phyloP scores from a whole-genome alignment of 2,888 invertebrate genomes.

The Cheilosia pagana region DNA sequence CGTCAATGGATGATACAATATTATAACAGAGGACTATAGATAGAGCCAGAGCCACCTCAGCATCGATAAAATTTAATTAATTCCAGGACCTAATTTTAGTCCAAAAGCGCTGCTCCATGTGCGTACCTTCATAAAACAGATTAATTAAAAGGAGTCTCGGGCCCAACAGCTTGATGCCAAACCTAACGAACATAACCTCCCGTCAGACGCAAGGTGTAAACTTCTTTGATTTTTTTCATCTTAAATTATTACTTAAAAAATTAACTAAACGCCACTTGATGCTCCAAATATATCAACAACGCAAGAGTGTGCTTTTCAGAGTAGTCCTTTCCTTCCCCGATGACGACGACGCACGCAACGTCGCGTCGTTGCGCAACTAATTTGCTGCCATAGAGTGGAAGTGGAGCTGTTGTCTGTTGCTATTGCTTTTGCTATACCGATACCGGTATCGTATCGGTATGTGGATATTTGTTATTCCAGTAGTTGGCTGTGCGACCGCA shows the following conservation, averaged over 20 bases:
- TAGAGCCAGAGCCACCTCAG: conserved; percentile 27
- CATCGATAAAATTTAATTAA: conserved; percentile 67
- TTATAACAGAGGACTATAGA: too few species aligned
- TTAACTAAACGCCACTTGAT: conserved; percentile 66
- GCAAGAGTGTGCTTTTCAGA: neutral
- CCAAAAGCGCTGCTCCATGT: neutral
- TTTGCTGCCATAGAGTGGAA: conserved; percentile 23
- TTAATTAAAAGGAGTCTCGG: conserved; percentile 56
- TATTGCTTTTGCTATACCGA: neutral
- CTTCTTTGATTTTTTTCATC: neutral
- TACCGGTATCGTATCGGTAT: neutral
- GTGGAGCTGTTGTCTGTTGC: conserved; percentile 22
- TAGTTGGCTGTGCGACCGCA: conserved; percentile 30
- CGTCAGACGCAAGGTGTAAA: conserved; percentile 44
- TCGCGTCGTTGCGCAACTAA: conserved; percentile 9
- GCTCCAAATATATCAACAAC: conserved; percentile 44
- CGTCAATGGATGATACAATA: too few species aligned
- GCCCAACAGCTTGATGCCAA: conserved; percentile 36
- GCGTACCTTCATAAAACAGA: conserved; percentile 41
- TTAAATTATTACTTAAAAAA: conserved; percentile 34
- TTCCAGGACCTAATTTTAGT: conserved; percentile 41
- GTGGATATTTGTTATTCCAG: conserved; percentile 48
- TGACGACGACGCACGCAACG: neutral
- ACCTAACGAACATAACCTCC: conserved; percentile 29
- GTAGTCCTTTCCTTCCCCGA: too few species aligned